phyloP scores from a whole-genome alignment of 1,140 invertebrate species.

The Drosophila bifasciata region DNA sequence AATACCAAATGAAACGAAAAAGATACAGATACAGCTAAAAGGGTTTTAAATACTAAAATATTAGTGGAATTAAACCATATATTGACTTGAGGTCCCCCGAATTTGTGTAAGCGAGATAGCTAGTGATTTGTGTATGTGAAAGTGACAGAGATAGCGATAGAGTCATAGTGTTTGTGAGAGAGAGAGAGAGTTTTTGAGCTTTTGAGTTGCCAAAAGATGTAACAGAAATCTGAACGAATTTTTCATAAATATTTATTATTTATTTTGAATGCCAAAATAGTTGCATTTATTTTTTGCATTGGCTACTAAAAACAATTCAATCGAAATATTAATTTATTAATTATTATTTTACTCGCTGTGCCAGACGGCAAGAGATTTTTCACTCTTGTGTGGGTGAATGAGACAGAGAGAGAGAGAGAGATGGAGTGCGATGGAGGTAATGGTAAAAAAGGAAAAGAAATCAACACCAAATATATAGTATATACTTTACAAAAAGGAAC shows the following conservation, averaged over 20 bases:
- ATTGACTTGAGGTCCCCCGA: background rate
- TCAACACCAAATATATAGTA: background rate
- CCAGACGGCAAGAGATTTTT: background rate
- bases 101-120: background rate
- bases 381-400: too few species aligned
- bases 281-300: constrained; percentile 9
- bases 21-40: background rate
- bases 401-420: background rate
- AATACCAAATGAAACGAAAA: constrained; percentile 13
- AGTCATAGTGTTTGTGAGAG: constrained; percentile 5
- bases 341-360: too few species aligned
- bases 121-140: constrained; percentile 18
- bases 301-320: too few species aligned
- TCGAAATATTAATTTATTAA: too few species aligned
- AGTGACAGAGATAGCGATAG: constrained; percentile 16
- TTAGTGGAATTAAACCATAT: too few species aligned
- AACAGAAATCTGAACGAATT: constrained; percentile 17
- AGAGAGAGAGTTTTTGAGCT: constrained; percentile 12
- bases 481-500: too few species aligned
- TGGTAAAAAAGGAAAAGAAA: too few species aligned
- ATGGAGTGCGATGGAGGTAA: too few species aligned
- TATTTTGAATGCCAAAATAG: too few species aligned
- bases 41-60: background rate
- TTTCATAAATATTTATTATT: constrained; percentile 1
- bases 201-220: constrained; percentile 53